Conservation (phyloP, 2,888 invertebrate genomes). For the Pollenia angustigena region DNA sequence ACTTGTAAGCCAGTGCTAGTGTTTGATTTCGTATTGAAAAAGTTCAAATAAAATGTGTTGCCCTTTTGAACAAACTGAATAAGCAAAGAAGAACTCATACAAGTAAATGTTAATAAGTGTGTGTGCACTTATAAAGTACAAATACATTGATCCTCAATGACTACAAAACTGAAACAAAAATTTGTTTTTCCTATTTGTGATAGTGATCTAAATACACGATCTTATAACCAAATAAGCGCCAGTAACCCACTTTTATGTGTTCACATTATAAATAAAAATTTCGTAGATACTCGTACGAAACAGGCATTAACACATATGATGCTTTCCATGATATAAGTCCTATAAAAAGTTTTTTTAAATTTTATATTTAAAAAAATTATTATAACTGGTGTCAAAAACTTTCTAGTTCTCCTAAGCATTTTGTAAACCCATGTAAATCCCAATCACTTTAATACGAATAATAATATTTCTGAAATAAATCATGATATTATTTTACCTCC, state of each 20-base stretch:
- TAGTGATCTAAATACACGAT: conserved; percentile 76
- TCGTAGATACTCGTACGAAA: conserved; percentile 16
- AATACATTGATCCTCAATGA: conserved; percentile 31
- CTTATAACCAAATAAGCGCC: conserved; percentile 76
- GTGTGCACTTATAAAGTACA: background rate
- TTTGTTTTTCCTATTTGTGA: conserved; percentile 72
- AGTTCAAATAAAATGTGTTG: conserved; percentile 39
- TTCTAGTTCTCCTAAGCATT: too few species aligned
- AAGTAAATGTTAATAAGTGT: background rate
- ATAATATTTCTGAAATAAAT: too few species aligned
- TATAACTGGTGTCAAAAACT: too few species aligned
- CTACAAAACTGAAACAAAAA: conserved; percentile 34
- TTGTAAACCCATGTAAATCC: too few species aligned
- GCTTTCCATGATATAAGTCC: conserved; percentile 30
- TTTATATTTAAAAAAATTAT: too few species aligned
- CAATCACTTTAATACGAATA: too few species aligned
- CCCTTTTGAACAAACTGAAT: conserved; percentile 38
- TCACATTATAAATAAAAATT: conserved; percentile 54
- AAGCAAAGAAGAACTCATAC: background rate
- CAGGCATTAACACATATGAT: conserved; percentile 38
- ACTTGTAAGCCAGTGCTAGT: background rate
- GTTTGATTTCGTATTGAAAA: background rate
- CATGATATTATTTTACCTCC: too few species aligned
- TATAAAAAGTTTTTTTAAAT: too few species aligned
- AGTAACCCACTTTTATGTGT: conserved; percentile 75